Conservation (phyloP, 2,113 vertebrate genomes). For the Synchiropus splendidus region DNA sequence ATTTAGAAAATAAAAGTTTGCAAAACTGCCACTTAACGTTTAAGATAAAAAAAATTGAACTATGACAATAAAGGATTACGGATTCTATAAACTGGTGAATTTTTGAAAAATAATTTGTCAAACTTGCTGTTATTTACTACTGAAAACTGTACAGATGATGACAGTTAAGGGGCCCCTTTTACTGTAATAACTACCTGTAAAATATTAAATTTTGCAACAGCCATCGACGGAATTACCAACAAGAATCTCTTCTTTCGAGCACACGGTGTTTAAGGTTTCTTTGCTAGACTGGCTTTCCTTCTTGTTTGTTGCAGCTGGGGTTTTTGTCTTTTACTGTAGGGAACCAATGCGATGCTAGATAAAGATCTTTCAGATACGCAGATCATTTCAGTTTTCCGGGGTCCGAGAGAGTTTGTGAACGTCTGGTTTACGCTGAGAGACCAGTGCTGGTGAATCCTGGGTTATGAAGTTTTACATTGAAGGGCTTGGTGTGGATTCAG, state of each 20-base stretch:
- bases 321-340: slow-evolving; percentile 65
- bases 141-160: slow-evolving; percentile 78
- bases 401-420: slow-evolving; percentile 43
- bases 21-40: no score
- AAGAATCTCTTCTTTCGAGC: slow-evolving; percentile 40
- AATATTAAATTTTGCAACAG: slow-evolving; percentile 73
- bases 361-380: slow-evolving; percentile 39
- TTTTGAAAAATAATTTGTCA: no score
- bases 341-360: slow-evolving; percentile 36
- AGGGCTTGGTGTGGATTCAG: slow-evolving; percentile 53
- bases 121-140: slow-evolving; percentile 73
- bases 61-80: no score
- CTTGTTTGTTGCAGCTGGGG: slow-evolving; percentile 67
- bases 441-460: slow-evolving; percentile 51
- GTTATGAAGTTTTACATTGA: slow-evolving; percentile 59
- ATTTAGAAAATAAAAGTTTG: no score
- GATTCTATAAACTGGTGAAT: no score
- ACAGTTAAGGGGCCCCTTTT: slow-evolving; percentile 76
- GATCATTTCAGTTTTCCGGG: slow-evolving; percentile 43
- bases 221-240: slow-evolving; percentile 43
- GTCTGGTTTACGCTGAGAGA: slow-evolving; percentile 57
- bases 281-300: slow-evolving; percentile 52
- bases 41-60: no score
- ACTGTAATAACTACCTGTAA: slow-evolving; percentile 88
- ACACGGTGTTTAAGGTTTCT: slow-evolving; percentile 44